Percentiles rank a stretch among this genome's conserved stretches.
Evolutionary conservation across 2,797 vertebrate species (phyloP).

Genomic region (Denticeps clupeoides): DNA sequence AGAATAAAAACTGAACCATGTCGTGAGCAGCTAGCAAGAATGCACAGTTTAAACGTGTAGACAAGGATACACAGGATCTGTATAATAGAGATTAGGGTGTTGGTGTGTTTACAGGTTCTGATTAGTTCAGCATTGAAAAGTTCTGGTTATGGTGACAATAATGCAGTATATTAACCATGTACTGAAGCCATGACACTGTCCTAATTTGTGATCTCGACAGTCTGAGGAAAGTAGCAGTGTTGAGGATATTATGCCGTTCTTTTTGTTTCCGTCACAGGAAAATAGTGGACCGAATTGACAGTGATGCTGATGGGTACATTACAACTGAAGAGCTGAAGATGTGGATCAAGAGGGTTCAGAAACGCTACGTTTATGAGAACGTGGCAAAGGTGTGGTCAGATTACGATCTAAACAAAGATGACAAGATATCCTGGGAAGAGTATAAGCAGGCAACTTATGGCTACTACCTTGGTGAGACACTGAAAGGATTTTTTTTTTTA

Average conservation of each 20-base stretch:
- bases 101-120: no score
- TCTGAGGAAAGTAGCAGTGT: no score
- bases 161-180: no score
- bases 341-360: slow-evolving; percentile 96
- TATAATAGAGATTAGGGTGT: no score
- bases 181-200: no score
- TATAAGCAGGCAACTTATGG: slow-evolving; percentile 95
- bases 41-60: no score
- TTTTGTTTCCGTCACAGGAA: slow-evolving; percentile 57
- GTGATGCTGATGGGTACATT: slow-evolving; percentile 69
- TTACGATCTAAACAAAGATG: slow-evolving; percentile 89
- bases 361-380: slow-evolving; percentile 91
- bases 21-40: no score
- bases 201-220: no score
- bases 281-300: slow-evolving; percentile 86
- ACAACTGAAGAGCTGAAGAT: slow-evolving; percentile 77
- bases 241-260: background rate
- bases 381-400: slow-evolving; percentile 95
- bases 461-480: slow-evolving; percentile 80
- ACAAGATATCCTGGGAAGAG: slow-evolving; percentile 93
- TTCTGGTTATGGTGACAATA: no score
- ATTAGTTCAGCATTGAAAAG: no score
- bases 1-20: no score
- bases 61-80: no score
- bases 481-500: background rate